Conservation (phyloP, 2,888 invertebrate genomes). For the Cetonia aurata region DNA sequence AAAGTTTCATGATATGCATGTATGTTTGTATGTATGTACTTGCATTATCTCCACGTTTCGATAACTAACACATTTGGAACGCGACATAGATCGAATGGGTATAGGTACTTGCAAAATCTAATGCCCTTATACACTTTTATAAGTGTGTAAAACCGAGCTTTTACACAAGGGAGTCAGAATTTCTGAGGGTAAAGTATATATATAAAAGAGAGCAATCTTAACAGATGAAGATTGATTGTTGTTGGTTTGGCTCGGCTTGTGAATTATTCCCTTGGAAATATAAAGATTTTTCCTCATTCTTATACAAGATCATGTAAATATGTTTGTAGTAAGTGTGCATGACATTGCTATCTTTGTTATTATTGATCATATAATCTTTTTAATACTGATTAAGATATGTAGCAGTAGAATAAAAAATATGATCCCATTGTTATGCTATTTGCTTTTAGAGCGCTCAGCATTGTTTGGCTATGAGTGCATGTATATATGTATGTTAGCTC, state of each 20-base stretch:
- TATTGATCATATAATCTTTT: no score
- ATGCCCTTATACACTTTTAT: background rate
- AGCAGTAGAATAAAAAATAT: no score
- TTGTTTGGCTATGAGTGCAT: no score
- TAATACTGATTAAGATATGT: background rate
- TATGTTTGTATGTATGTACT: background rate
- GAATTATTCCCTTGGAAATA: conserved; percentile 22
- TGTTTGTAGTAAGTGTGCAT: no score
- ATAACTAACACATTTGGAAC: background rate
- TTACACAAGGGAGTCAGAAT: conserved; percentile 2
- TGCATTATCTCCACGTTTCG: no score
- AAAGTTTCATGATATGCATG: background rate
- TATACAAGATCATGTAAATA: no score
- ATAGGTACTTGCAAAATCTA: background rate
- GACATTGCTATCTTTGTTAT: no score
- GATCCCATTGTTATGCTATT: no score
- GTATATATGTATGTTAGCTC: no score
- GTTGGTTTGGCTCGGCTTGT: background rate
- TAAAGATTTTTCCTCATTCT: background rate
- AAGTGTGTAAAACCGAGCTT: background rate
- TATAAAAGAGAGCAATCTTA: conserved; percentile 5
- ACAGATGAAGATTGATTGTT: conserved; percentile 36
- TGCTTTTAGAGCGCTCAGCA: no score
- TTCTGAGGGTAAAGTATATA: background rate
- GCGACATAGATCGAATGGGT: background rate